Evolutionary conservation across 2,888 invertebrate species (phyloP), one percentile per base, ranked within the genome.

Genomic region (Meliscaeva auricollis): DNA sequence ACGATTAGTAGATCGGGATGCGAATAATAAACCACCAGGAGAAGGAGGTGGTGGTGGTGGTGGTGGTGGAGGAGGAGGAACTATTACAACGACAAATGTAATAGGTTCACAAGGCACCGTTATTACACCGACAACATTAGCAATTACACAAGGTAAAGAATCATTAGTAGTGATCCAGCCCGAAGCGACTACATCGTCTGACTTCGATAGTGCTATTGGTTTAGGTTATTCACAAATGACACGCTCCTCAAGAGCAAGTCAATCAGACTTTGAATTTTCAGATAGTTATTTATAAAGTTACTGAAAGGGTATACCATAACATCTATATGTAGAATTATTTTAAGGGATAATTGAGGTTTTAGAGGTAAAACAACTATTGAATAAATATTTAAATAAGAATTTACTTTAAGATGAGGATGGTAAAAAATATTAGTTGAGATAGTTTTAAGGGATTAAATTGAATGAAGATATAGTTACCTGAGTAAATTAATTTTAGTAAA

Each of bases 191-290:
- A 94, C 94, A 83, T 95, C 95, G 54, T 95, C 95, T 69, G 91
- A 91, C 87, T 90, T 90, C 74, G 93, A 93, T 89, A 96, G 96
- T 89, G 96, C 96, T 88, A 96, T 95, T 90, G 95, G 95, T 90
- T 93, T 93, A 84, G 93, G 94, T 88, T 93, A 95, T 90, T 94
- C 95, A 87, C 94, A 95, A 91, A 95, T 96, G 93, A 96, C 96
- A 88, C 94, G 96, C 90, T 96, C 96, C 88, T 96, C 96, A 87
- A 94, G 96, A 89, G 96, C 96, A 90, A 96, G 96, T 91, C 96
- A 96, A 92, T 97, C 88, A 46, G 97, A 97, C 93, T 94, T 96
- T 90, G 97, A 97, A 92, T 96, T 97, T 92, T 97, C 97, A 87
- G 97, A 97, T 92, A 96, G 97, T 91, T 97, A 97, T 93, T 94